Base-by-base conservation (phyloP, 2,797 vertebrate species). In the Acanthiza pusilla region DNA sequence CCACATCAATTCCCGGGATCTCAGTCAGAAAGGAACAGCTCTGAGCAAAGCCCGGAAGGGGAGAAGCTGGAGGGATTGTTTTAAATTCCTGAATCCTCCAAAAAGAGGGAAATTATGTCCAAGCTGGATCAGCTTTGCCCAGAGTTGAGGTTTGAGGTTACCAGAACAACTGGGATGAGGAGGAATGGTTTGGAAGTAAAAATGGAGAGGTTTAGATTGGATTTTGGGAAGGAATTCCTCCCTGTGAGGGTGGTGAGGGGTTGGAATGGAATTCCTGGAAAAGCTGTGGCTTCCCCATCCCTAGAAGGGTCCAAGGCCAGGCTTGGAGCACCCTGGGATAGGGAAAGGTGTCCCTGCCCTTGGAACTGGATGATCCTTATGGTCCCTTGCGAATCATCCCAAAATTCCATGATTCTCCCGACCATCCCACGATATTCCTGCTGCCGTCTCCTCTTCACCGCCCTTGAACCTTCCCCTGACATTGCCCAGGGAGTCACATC, bases 311-410 rank as follows among this genome's bases (percentile, higher is more conserved):
- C 42, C 58, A 22, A 27, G 10, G 23, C 40, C 23, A 5, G 40
- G 27, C n/a, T 45, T 54, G 67, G 57, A 62, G 27, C 11, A 18
- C 3, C 15, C 22, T 23, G 51, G 51, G 67, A 27, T 2, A 2
- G 14, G 0, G 3, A 5, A 5, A 26, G 0, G 2, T 8, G 3
- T 12, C 48, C 18, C 18, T 23, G 7, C 22, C 29, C 1, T 15
- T 19, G n/a, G 58, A 72, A 40, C 16, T 34, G 50, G 23, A 11
- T 5, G 5, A 40, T 7, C 23, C 72, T 54, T 10, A n/a, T n/a
- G n/a, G 4, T 23, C 12, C 29, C 2, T 83, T 29, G 42, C 50
- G 40, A 55, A n/a, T 25, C 42, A 25, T 48, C n/a, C 50, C 80
- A 11, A 1, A 8, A 25, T n/a, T 58, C 48, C 61, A 16, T 0